Base-by-base conservation (phyloP, 1,140 invertebrate genomes). In the Campodea augens region DNA sequence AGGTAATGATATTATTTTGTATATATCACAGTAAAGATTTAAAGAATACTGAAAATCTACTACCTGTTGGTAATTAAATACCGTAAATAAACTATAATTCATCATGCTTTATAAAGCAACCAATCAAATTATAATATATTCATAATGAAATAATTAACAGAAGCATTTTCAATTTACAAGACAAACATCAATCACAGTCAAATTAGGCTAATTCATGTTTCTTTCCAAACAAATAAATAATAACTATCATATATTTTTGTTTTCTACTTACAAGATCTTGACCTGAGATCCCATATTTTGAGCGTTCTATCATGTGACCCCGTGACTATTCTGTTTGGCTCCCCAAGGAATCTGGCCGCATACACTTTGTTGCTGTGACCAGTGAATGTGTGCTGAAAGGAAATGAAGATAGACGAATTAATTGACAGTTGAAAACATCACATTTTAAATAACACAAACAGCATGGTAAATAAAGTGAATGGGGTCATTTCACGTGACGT, bases 281-380 rank as follows among this genome's bases (percentile, higher is more conserved):
- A 89, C 51, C 81, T 72, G 20, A 97, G 71, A 65, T 98, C 92
- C 91, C 91, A 97, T 53, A 97, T 79, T 73, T 97, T 97, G 21
- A 98, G 64, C 24, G 91, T 96, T 51, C 92, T 73, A 67, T 98
- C 93, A 65, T 95, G 80, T 63, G 87, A 89, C 43, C 88, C 89
- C 15, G 84, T 89, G 49, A 91, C 89, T 41, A 89, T 84, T 70
- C 88, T 89, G 40, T 77, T 75, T 20, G 78, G 74, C 54, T 91
- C 84, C 41, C 81, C 82, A 50, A 92, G 72, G 66, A 93, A 93
- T 66, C 89, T 90, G 7, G 86, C 88, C 18, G 87, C 81, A 74
- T 89, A 77, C 43, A 95, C 89, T 71, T 96, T 97, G 25, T 80
- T 87, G 57, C 82, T 86, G 67, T 98, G 93, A 39, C 92, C 93